Evolutionary conservation across 2,888 invertebrate species (phyloP), one percentile per base, ranked within the genome.

Genomic region (Petrolisthes cinctipes): DNA sequence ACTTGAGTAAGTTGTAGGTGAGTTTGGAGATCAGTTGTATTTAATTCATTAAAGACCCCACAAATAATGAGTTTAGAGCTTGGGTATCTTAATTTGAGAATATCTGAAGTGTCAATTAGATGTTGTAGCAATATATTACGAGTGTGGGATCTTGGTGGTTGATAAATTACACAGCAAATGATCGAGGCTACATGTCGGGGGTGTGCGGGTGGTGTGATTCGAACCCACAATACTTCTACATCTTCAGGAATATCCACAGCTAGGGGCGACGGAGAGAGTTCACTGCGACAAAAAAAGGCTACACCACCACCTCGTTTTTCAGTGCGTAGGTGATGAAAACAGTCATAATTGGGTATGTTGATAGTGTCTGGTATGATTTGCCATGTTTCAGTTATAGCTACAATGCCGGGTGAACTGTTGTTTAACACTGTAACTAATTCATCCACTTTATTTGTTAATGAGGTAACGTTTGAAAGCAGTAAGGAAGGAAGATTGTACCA

Each of bases 401-500:
- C 66, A 17, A 66, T 66, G 17, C 66, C 66, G 11, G 66, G 66
- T 66, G 66, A 66, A 17, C 66, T 14, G 17, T 66, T 66, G 66
- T 66, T 66, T 66, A 66, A 14, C 66, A 66, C 66, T 66, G 66
- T 66, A 11, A 17, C 17, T 1, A 66, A 17, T 66, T 66, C 66
- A 37, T 37, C 37, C 37, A 37, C 2, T 37, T 37, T 37, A 37
- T 37, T 37, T 37, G 37, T 37, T 37, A 66, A 66, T 66, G 66
- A 66, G 66, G 66, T 66, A 66, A 66, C 66, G 17, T 66, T 66
- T 11, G 66, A 66, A 1, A 14, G 17, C 3, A 66, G 66, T 66
- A 66, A 66, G 66, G 66, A 66, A 66, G 17, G 66, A 66, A 66
- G 66, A 17, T 66, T 66, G 66, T 66, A 66, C 66, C 66, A 66